Base-by-base conservation (phyloP, 2,113 vertebrate species). In the Corythornis cristatus region DNA sequence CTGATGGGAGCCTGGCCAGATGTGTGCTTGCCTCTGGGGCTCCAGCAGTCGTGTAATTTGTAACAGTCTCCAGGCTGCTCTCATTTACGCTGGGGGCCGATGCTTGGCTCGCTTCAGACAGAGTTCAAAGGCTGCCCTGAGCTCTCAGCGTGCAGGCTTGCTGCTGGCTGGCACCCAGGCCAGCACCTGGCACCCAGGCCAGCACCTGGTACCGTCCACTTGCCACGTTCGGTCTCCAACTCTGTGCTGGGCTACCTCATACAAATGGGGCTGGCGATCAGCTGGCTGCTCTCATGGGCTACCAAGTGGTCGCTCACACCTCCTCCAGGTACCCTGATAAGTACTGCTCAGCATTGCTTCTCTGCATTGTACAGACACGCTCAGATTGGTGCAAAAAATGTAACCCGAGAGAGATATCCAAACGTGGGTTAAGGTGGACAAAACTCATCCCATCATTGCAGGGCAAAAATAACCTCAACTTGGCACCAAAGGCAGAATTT, bases 21-120 rank as follows among this genome's bases (percentile, higher is more conserved):
- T 92, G 95, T 91, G 51, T 62, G 86, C 54, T 87, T 96, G 90
- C 86, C 89, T 72, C 84, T 92, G 91, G 78, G 86, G 95, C 92
- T 65, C 16, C 19, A 80, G 83, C 67, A 46, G 8, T 20, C 51
- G 10, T n/a, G 45, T 93, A 91, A 94, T 91, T 93, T 13, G 17
- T 25, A 94, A 90, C 86, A 91, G 74, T 31, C 91, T 82, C 74
- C 89, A 92, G 81, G 88, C 90, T 94, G 83, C 90, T 82, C 88
- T 94, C 87, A 92, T 95, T 93, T 92, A 80, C 0, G 5, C 5
- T 45, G 70, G 77, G 73, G 91, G 95, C 86, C 81, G n/a, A 83
- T 1, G 58, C 74, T 64, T 58, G 79, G 80, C 83, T 86, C 11
- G 0, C 68, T 64, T 56, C 87, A 93, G 78, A 45, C 61, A 21